A percentile compares a stretch with the other conserved stretches of the same genome.
Evolutionary conservation across 2,113 vertebrate species (phyloP).

Genomic region (Onychorhynchus coronatus): DNA sequence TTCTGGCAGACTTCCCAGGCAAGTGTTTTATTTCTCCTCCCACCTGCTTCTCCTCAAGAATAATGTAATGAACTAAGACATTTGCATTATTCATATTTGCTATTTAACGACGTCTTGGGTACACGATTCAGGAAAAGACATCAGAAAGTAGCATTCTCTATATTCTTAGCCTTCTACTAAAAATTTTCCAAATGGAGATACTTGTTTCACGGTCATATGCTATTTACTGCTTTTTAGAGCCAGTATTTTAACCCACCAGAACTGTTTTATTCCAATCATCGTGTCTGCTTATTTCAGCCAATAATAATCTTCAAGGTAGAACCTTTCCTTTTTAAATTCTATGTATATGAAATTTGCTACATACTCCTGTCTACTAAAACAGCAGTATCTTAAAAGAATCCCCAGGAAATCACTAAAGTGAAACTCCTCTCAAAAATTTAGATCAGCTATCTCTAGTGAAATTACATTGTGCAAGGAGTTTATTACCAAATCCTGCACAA

Average conservation of each 20-base stretch:
- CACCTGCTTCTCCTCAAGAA: constrained; percentile 47
- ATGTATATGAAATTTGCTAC: background rate
- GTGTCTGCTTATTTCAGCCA: background rate
- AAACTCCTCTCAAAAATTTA: constrained; percentile 53
- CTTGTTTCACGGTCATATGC: background rate
- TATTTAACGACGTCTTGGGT: constrained; percentile 9
- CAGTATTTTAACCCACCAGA: background rate
- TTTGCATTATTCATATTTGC: constrained; percentile 54
- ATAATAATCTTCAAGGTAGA: background rate
- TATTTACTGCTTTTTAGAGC: background rate
- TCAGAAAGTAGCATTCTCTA: background rate
- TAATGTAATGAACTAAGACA: constrained; percentile 40
- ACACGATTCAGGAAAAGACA: background rate
- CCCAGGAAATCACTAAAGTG: constrained; percentile 19
- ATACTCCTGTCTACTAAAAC: background rate
- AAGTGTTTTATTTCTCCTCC: constrained; percentile 56
- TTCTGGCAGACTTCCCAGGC: constrained; percentile 9
- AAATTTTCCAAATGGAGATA: background rate
- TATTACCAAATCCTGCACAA: constrained; percentile 41
- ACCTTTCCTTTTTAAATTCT: background rate
- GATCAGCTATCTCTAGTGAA: constrained; percentile 34
- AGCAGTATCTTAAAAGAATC: constrained; percentile 1
- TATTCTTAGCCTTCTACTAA: background rate
- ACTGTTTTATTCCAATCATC: background rate
- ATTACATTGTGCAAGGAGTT: constrained; percentile 44